These are phyloP conservation scores for Drosophila tani DNA, from an alignment of 1,140 invertebrate genomes.

Conservation along the genomic window DNA sequence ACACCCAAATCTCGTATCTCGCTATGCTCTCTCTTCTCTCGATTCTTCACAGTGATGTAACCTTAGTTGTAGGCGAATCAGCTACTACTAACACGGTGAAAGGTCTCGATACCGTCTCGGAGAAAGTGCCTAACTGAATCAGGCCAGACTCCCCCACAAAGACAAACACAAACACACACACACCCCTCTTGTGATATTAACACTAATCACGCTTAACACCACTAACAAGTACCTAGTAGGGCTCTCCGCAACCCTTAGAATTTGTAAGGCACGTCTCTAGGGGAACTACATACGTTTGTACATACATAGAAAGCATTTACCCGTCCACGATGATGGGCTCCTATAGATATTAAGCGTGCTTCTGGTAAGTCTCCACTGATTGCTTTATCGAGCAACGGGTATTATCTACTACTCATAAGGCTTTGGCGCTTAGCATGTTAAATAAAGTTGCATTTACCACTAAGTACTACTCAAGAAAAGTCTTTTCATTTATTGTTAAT, in stretches of 20 bases:
- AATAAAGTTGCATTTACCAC: slow-evolving; percentile 66
- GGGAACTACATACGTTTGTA: slow-evolving; percentile 50
- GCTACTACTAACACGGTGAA: slow-evolving; percentile 69
- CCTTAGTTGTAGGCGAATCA: slow-evolving; percentile 75
- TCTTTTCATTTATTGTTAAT: slow-evolving; percentile 54
- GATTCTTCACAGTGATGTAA: slow-evolving; percentile 79
- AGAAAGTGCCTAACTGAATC: slow-evolving; percentile 69
- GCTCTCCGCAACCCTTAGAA: slow-evolving; percentile 45
- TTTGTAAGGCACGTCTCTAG: slow-evolving; percentile 47
- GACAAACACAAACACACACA: slow-evolving; percentile 6
- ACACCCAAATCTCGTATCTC: slow-evolving; percentile 58
- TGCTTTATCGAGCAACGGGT: slow-evolving; percentile 47
- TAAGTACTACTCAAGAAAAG: slow-evolving; percentile 26
- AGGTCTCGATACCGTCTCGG: slow-evolving; percentile 76
- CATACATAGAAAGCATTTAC: slow-evolving; percentile 49
- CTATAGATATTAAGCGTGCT: slow-evolving; percentile 43
- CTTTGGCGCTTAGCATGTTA: slow-evolving; percentile 56
- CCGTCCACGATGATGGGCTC: slow-evolving; percentile 39
- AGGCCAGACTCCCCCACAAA: slow-evolving; percentile 38
- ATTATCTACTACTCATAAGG: slow-evolving; percentile 43
- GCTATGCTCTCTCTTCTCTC: slow-evolving; percentile 66
- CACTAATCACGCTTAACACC: slow-evolving; percentile 64
- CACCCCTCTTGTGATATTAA: slow-evolving; percentile 70
- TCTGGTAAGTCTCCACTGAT: slow-evolving; percentile 43
- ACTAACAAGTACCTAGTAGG: slow-evolving; percentile 63